Base-by-base conservation (phyloP, 2,113 vertebrate species). In the Chaetodon trifascialis region DNA sequence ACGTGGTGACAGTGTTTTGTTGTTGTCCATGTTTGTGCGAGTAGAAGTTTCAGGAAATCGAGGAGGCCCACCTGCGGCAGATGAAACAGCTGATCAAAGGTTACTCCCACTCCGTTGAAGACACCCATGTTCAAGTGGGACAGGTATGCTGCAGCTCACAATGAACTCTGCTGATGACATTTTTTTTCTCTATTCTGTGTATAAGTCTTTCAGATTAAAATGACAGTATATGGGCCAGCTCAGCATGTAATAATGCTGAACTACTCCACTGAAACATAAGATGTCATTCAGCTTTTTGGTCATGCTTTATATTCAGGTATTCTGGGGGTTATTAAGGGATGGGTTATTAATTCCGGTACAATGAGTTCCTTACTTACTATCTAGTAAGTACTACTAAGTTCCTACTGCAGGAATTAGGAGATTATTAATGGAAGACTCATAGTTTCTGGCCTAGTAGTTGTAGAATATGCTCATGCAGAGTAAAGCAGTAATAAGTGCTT, bases 91-190 rank as follows among this genome's bases (percentile, higher is more conserved):
- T 99, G 84, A 95, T 99, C 23, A 96, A 97, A 82, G 95, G 96
- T 65, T 99, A 97, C 42, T 96, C 96, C 0, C 97, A 99, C 91
- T 98, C 98, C 0, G 95, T 98, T 58, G 98, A 99, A 82, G 97
- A 99, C 91, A 99, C 98, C 0, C 97, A 99, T 0, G 97, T 99
- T 10, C 98, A 99, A 89, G 97, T 99, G 4, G 98, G 98, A 69
- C 98, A 99, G 97, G 98, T 97, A 90, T 46, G 94, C 21, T 14
- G 3, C 0, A 65, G 15, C 11, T 10, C 2, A 68, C 16, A 21
- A 5, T 16, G 34, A 66, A 19, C 49, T 7, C 19, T 6, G 14
- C 34, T 75, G 4, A 5, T 46, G 23, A 52, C 10, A 11, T 30
- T 30, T 30, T n/a, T n/a, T 30, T 10, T 12, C 1, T 34, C 34